Conservation (phyloP, 2,888 invertebrate species). For the Emesis castigata region DNA sequence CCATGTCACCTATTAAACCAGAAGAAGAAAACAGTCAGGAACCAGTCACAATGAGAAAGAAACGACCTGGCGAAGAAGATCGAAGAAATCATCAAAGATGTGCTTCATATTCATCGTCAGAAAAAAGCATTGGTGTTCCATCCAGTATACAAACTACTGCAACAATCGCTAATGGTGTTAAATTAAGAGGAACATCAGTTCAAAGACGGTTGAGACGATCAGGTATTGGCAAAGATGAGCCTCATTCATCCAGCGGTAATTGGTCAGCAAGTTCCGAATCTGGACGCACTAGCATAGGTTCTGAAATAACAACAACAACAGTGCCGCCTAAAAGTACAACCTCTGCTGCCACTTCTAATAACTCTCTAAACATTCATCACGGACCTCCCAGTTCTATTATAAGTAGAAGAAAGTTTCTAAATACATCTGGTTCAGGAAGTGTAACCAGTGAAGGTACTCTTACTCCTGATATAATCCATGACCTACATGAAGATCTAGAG, state of each 20-base stretch:
- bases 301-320: conserved; percentile 93
- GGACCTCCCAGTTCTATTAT: conserved; percentile 92
- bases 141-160: conserved; percentile 85
- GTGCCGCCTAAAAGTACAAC: conserved; percentile 92
- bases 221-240: conserved; percentile 93
- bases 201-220: conserved; percentile 92
- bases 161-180: conserved; percentile 90
- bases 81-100: conserved; percentile 94
- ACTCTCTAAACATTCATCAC: conserved; percentile 90
- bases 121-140: conserved; percentile 91
- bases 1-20: conserved; percentile 78
- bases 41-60: conserved; percentile 90
- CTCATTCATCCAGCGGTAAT: conserved; percentile 97
- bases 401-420: conserved; percentile 90
- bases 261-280: conserved; percentile 98
- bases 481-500: conserved; percentile 95
- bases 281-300: conserved; percentile 95
- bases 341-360: conserved; percentile 91
- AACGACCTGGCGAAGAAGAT: conserved; percentile 89
- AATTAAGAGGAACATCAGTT: conserved; percentile 93
- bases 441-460: conserved; percentile 96
- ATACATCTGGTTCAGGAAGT: conserved; percentile 95
- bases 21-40: conserved; percentile 91
- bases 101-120: conserved; percentile 94
- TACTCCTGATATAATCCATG: conserved; percentile 95